A percentile compares a stretch with the other conserved stretches of the same genome.
Conservation (phyloP, 1,140 invertebrate genomes). For the Drosophila baimaii region DNA sequence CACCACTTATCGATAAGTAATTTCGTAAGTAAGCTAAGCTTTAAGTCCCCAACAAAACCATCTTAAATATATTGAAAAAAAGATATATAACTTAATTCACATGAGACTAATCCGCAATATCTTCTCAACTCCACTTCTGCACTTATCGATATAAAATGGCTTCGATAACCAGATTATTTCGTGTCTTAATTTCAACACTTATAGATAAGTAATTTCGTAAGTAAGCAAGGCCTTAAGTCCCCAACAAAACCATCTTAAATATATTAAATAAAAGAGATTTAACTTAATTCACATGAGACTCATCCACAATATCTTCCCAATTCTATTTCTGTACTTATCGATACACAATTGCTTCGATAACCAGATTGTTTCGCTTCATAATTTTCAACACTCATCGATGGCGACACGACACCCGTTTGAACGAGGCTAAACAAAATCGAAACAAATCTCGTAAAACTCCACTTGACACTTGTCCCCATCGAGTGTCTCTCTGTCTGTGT, state of each 20-base stretch:
- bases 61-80: no score
- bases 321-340: neutral
- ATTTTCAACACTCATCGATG: slow-evolving; percentile 32
- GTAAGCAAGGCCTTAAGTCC: no score
- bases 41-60: no score
- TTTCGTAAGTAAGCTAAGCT: no score
- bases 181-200: no score
- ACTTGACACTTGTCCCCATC: slow-evolving; percentile 49
- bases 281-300: neutral
- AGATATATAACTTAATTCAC: neutral
- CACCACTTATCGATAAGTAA: no score
- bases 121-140: no score
- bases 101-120: no score
- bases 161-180: no score
- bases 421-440: slow-evolving; percentile 27
- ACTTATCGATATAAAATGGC: no score
- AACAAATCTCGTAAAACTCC: slow-evolving; percentile 54
- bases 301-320: neutral
- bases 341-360: slow-evolving; percentile 29
- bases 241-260: neutral
- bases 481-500: neutral
- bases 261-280: no score
- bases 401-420: slow-evolving; percentile 16
- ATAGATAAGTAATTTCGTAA: no score
- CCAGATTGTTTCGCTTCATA: slow-evolving; percentile 21